These are phyloP conservation scores for Drosophila picticornis DNA, from an alignment of 2,888 invertebrate species.

Conservation along the genomic window DNA sequence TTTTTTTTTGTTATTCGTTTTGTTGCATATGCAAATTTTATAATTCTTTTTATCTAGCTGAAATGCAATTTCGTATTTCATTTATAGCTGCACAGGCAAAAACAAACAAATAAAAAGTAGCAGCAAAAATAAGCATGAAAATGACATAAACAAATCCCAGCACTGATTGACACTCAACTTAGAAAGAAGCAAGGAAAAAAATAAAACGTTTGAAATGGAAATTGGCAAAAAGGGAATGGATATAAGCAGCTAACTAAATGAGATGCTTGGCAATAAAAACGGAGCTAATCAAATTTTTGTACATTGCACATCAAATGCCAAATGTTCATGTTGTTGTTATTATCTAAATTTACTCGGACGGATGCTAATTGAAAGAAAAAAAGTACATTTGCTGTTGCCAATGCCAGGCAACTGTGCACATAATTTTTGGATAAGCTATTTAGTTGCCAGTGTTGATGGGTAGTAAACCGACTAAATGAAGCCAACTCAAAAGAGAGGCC, in stretches of 20 bases:
- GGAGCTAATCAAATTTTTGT: conserved; percentile 42
- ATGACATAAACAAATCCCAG: conserved; percentile 57
- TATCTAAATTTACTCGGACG: conserved; percentile 10
- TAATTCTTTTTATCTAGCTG: conserved; percentile 35
- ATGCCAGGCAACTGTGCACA: conserved; percentile 13
- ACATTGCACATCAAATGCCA: conserved; percentile 31
- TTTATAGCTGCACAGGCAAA: conserved; percentile 35
- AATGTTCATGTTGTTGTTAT: conserved; percentile 18
- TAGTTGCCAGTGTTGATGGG: conserved; percentile 1
- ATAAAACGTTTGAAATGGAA: conserved; percentile 54
- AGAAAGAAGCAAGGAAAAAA: not conserved
- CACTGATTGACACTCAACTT: conserved; percentile 59
- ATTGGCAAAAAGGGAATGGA: conserved; percentile 59
- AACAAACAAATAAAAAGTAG: conserved; percentile 52
- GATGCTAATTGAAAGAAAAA: conserved; percentile 39
- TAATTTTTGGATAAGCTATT: conserved; percentile 18
- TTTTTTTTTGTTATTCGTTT: conserved; percentile 8
- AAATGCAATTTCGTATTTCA: conserved; percentile 42
- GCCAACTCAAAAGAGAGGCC: not conserved
- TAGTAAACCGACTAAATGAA: conserved; percentile 4
- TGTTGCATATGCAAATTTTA: conserved; percentile 59
- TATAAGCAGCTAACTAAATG: conserved; percentile 57
- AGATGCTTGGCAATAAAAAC: conserved; percentile 19
- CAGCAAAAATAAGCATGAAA: conserved; percentile 62
- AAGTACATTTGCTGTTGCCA: conserved; percentile 20